A percentile compares a stretch with the other conserved stretches of the same genome.
phyloP scores from a whole-genome alignment of 2,888 invertebrate genomes.

The Epirrita christyi region DNA sequence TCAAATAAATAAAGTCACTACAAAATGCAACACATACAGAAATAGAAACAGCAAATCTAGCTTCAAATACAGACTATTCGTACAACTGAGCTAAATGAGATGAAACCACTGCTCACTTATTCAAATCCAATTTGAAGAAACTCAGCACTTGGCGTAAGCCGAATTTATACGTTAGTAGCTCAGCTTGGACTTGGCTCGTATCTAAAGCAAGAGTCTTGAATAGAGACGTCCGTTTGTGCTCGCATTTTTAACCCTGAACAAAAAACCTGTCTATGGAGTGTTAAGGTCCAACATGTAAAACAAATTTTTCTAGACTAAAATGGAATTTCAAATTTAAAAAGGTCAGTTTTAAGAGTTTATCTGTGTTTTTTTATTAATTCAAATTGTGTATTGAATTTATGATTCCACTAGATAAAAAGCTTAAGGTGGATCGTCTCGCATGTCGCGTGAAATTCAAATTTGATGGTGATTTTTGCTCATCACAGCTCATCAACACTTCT shows the following conservation, averaged over 20 bases:
- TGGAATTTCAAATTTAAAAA: too few relatives aligned
- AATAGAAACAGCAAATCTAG: constrained; percentile 22
- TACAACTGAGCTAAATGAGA: constrained; percentile 28
- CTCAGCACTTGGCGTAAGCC: constrained; percentile 18
- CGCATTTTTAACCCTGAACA: neutral
- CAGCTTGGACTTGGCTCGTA: constrained; percentile 5
- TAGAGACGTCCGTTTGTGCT: neutral
- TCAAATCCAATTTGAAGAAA: constrained; percentile 40
- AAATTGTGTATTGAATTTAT: too few relatives aligned
- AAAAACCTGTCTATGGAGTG: too few relatives aligned
- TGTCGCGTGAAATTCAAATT: too few relatives aligned
- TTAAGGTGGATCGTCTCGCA: too few relatives aligned
- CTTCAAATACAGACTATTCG: neutral
- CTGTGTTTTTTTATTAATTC: too few relatives aligned
- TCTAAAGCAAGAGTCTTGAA: constrained; percentile 6
- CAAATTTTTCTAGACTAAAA: too few relatives aligned
- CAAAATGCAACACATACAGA: constrained; percentile 12
- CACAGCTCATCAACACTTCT: too few relatives aligned
- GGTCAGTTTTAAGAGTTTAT: too few relatives aligned
- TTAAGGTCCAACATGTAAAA: too few relatives aligned
- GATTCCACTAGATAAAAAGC: too few relatives aligned
- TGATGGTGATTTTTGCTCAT: too few relatives aligned
- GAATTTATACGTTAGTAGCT: constrained; percentile 13
- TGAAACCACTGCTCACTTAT: constrained; percentile 36
- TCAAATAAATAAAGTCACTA: constrained; percentile 12